Evolutionary conservation across 2,113 vertebrate species (phyloP), one percentile per base, ranked within the genome.

Genomic region (Genyomyrus donnyi): DNA sequence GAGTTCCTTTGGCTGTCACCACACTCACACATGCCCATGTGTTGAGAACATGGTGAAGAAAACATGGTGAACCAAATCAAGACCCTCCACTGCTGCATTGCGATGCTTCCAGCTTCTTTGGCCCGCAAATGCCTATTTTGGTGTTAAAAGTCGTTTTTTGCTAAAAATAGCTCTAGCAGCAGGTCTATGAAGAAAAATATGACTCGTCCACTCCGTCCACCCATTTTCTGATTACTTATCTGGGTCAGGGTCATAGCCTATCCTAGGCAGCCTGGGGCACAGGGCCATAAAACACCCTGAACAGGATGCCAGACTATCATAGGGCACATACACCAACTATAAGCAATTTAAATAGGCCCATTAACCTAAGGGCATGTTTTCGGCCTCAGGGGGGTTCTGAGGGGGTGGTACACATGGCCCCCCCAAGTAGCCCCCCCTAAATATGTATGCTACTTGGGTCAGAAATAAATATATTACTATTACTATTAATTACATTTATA

Each of bases 11-110:
- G 53, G 87, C 85, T 87, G 48, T 52, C 48, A 17, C 87, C 52
- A 88, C 35, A 58, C 31, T 58, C 52, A 52, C 53, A 88, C 87
- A 62, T 62, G 19, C 53, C 87, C 87, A 88, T 88, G 31, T 62
- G 53, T 62, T 58, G 53, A 88, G 87, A 88, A 62, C 53, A 88
- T 39, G 87, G 87, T 45, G 53, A 88, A 88, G 87, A 88, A 31
- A 62, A 45, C 52, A 58, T 21, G 52, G 24, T 5, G 56, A 62
- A 88, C 87, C 35, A 88, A 58, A 62, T 88, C 35, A 46, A 27
- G 31, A 53, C 3, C 52, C 53, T 52, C 85, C 21, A 24, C 27
- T 52, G 21, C 46, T 52, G 21, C 19, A 84, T 50, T 35, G 27
- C 85, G 15, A 53, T 52, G 49, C 27, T 2, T 35, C n/a, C 85